These are phyloP conservation scores for Drosophila bocqueti DNA, from an alignment of 1,140 invertebrate species.

Conservation along the genomic window DNA sequence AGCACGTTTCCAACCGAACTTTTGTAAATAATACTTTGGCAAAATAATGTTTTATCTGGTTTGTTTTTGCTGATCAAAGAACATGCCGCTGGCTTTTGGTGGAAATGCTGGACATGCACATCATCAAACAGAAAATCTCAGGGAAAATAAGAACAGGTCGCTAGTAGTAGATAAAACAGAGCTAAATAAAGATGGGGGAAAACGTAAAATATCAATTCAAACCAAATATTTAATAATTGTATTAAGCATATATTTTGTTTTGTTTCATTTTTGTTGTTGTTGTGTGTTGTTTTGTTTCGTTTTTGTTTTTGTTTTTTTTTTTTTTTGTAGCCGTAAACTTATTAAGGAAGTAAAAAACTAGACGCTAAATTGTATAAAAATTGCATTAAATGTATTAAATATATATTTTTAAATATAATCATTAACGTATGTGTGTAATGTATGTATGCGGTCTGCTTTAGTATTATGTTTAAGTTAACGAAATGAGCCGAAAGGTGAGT, in stretches of 20 bases:
- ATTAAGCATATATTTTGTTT: constrained; percentile 73
- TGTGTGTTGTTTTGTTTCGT: constrained; percentile 32
- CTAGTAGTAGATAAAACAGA: constrained; percentile 19
- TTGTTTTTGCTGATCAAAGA: constrained; percentile 22
- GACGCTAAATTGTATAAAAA: constrained; percentile 57
- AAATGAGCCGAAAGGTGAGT: constrained; percentile 50
- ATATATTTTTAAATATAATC: constrained; percentile 56
- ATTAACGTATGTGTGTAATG: constrained; percentile 32
- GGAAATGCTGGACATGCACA: constrained; percentile 40
- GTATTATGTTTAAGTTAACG: constrained; percentile 53
- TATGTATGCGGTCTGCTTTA: constrained; percentile 36
- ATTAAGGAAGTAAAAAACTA: constrained; percentile 79
- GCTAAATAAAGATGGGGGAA: constrained; percentile 27
- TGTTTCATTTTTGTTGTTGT: constrained; percentile 44
- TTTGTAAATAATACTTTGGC: neutral
- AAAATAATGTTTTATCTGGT: constrained; percentile 2
- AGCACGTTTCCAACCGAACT: constrained; percentile 18
- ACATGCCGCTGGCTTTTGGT: constrained; percentile 46
- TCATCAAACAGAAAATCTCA: constrained; percentile 34
- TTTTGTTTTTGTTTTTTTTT: constrained; percentile 14
- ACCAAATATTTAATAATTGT: constrained; percentile 77
- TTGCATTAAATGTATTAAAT: constrained; percentile 65
- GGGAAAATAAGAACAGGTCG: constrained; percentile 43
- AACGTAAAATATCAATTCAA: constrained; percentile 63
- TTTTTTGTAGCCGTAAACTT: constrained; percentile 61